Evolutionary conservation across 2,888 invertebrate species (phyloP), one percentile per base, ranked within the genome.

Genomic region (Trichogramma evanescens): DNA sequence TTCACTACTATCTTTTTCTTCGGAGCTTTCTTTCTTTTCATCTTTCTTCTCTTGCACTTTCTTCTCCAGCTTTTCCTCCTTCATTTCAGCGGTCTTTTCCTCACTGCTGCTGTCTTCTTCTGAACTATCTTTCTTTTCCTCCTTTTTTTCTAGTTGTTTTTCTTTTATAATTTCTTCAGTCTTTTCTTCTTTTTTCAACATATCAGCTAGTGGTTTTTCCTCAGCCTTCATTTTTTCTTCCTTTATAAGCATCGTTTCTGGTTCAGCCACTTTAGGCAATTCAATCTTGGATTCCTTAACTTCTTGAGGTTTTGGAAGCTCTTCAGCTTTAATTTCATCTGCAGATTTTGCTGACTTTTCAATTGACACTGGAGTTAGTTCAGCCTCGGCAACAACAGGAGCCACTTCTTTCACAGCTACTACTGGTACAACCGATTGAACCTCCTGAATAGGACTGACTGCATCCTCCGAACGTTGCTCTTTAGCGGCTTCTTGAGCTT

Each of bases 251-350:
- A 42, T 6, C 26, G 26, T 26, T 44, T 53, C 41, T 6, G 48
- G 38, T 54, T 53, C 44, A 5, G 45, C 45, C 6, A 10, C 50
- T 42, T 59, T 53, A 5, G 48, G 6, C 41, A 10, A 7, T 10
- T 65, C 67, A 38, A 58, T 59, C 55, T 71, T 69, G 52, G 59
- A 64, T 51, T 70, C 72, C 59, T 74, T 74, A 13, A 74, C 69
- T 56, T 80, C 73, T 53, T 74, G 70, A 39, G 69, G 68, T 48
- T 71, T 72, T 56, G 70, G 70, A 40, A 68, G 72, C 59, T 69
- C 72, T 62, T 79, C 80, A 52, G 76, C 75, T 78, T 69, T 81
- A 78, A 50, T 26, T 40, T 69, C 67, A 8, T 71, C 74, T 0
- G 67, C 68, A 39, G 69, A 68, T 61, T 71, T 71, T 6, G 70